Percentiles rank a stretch among this genome's conserved stretches.
Evolutionary conservation across 2,888 invertebrate species (phyloP).

Genomic region (Zygothrica quintamaculata): DNA sequence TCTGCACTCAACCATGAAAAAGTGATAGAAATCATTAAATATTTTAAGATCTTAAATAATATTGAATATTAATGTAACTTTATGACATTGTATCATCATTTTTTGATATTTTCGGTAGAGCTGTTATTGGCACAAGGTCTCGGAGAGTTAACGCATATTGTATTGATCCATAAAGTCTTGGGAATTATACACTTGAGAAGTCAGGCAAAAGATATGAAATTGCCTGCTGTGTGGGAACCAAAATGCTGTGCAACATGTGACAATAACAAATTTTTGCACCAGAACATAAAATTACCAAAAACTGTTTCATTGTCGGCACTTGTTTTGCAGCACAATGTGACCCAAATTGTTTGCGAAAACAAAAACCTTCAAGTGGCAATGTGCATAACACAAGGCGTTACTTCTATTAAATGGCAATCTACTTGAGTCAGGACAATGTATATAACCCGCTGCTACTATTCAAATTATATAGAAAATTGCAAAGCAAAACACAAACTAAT

Average conservation of each 20-base stretch:
- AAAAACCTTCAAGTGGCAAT: constrained; percentile 52
- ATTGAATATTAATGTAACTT: background rate
- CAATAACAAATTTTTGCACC: constrained; percentile 67
- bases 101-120: background rate
- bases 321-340: constrained; percentile 68
- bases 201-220: constrained; percentile 49
- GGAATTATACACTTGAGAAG: constrained; percentile 63
- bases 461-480: constrained; percentile 73
- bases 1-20: constrained; percentile 8
- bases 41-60: constrained; percentile 33
- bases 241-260: constrained; percentile 73
- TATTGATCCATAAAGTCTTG: constrained; percentile 3
- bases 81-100: background rate
- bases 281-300: constrained; percentile 28
- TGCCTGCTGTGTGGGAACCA: constrained; percentile 78
- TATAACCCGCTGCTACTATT: constrained; percentile 58
- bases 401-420: constrained; percentile 35
- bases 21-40: constrained; percentile 48
- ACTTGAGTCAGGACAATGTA: constrained; percentile 66
- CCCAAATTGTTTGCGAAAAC: constrained; percentile 70
- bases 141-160: too few species aligned
- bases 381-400: constrained; percentile 46
- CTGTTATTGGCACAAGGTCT: constrained; percentile 15
- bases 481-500: constrained; percentile 74
- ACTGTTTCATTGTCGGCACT: constrained; percentile 72